Evolutionary conservation across 2,113 vertebrate species (phyloP), one percentile per base, ranked within the genome.

Genomic region (Platichthys stellatus): DNA sequence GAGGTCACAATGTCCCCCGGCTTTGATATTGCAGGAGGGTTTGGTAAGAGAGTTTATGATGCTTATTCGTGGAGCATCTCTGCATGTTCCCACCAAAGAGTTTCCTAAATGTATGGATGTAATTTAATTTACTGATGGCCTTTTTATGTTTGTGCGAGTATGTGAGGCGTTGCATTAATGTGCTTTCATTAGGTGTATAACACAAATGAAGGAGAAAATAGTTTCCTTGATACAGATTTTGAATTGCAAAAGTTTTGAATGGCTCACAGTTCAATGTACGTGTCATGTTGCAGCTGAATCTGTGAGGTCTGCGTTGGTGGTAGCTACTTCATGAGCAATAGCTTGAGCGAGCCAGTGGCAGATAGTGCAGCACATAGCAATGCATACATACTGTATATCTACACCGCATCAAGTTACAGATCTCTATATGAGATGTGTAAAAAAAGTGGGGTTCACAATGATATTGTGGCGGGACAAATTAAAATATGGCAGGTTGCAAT

Each of bases 21-120:
- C 62, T 79, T 69, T 0, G 1, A 64, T 72, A 75, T 75, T 64
- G 14, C 20, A 49, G 17, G 54, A 56, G 15, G 31, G 53, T 73
- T 79, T 69, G 58, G 57, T 66, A n/a, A 40, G 35, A 20, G 23
- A 65, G 51, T 31, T 64, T 51, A 20, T 18, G 47, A 51, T 7
- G 31, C 57, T 84, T 82, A 74, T 88, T 82, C 67, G 82, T 87
- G 51, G 82, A 38, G 20, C 53, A 8, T 43, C 51, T 51, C 60
- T 14, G 51, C 57, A 45, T 54, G 60, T 7, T 68, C 35, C 47
- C 28, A 72, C 12, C 66, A 66, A 78, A 47, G 24, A 67, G 45
- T 45, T 2, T 63, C 35, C 21, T 80, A 51, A 70, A 18, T 73
- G 63, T 77, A 58, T 63, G 49, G 75, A 28, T 71, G 6, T 59